These are phyloP conservation scores for Trichopoda pennipes DNA, from an alignment of 2,888 invertebrate genomes.

Conservation along the genomic window DNA sequence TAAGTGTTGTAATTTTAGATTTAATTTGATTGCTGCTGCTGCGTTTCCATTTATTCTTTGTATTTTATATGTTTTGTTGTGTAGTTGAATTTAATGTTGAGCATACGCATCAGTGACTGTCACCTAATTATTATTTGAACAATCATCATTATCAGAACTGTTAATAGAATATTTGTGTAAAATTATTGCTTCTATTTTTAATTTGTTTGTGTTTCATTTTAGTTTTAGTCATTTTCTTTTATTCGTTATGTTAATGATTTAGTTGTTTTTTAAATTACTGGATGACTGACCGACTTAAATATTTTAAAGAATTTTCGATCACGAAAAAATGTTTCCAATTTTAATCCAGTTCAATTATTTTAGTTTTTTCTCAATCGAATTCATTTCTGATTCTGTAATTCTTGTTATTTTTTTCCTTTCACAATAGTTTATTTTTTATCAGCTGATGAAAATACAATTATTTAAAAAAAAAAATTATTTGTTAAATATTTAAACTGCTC, in stretches of 20 bases:
- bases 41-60: background rate
- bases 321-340: no score
- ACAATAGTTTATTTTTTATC: no score
- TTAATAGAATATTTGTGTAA: slow-evolving; percentile 12
- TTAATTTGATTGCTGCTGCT: slow-evolving; percentile 38
- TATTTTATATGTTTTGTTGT: slow-evolving; percentile 10
- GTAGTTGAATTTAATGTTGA: slow-evolving; percentile 62
- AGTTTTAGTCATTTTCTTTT: slow-evolving; percentile 15
- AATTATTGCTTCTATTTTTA: slow-evolving; percentile 9
- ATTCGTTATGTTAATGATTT: background rate
- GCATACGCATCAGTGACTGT: slow-evolving; percentile 70
- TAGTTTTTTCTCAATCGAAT: no score
- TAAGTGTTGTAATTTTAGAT: slow-evolving; percentile 20
- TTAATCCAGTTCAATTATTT: no score
- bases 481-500: no score
- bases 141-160: slow-evolving; percentile 4
- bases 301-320: no score
- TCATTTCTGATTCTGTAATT: no score
- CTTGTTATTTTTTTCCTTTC: no score
- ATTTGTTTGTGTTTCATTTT: slow-evolving; percentile 19
- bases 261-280: background rate
- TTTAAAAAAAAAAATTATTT: no score
- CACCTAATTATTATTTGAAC: slow-evolving; percentile 44
- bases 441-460: no score
- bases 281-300: no score